Percentiles rank a stretch among this genome's conserved stretches.
Conservation (phyloP, 2,797 vertebrate genomes). For the Rhyacichthys aspro region DNA sequence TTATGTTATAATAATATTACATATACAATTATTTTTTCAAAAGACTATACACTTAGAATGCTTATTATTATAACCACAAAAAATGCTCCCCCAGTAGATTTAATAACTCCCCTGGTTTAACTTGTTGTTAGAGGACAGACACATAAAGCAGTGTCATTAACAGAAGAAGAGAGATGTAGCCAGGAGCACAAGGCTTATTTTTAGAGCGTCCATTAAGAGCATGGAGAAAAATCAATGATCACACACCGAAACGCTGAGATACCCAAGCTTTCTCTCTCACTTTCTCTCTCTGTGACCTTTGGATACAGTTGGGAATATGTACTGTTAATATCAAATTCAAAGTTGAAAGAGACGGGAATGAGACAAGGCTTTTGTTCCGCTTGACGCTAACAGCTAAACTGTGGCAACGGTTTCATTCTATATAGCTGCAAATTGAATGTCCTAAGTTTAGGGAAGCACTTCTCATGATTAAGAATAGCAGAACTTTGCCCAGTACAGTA, state of each 20-base stretch:
- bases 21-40: no score
- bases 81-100: not conserved
- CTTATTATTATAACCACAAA: not conserved
- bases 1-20: no score
- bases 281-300: constrained; percentile 58
- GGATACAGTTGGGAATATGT: constrained; percentile 34
- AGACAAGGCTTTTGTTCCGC: not conserved
- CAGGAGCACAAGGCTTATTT: constrained; percentile 62
- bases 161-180: constrained; percentile 40
- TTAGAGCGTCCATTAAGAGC: constrained; percentile 74
- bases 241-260: constrained; percentile 52
- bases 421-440: no score
- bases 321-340: constrained; percentile 45
- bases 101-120: not conserved
- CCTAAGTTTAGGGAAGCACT: no score
- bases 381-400: not conserved
- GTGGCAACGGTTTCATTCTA: not conserved
- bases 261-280: constrained; percentile 11
- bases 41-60: no score
- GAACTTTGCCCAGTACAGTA: no score
- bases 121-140: constrained; percentile 18
- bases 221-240: constrained; percentile 73
- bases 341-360: constrained; percentile 6
- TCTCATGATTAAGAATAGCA: no score
- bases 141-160: constrained; percentile 31